Conservation (phyloP, 2,113 vertebrate genomes). For the Amblyopsis rosae region DNA sequence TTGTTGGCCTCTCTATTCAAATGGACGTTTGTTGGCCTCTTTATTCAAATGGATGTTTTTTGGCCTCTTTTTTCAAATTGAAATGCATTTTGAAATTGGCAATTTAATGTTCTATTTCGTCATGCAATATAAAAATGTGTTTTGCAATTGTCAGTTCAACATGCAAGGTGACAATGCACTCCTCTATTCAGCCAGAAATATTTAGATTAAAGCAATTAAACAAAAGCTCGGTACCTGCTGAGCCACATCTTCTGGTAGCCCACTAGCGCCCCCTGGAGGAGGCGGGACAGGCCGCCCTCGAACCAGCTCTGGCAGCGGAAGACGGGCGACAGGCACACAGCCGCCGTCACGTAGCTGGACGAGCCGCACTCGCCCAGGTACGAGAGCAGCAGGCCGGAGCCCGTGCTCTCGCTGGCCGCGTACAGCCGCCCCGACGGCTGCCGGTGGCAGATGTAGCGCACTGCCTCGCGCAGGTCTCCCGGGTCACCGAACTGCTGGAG, state of each 20-base stretch:
- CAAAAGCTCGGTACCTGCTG: conserved; percentile 71
- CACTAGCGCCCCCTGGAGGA: conserved; percentile 70
- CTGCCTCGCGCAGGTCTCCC: conserved; percentile 78
- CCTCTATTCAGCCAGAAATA: too few relatives aligned
- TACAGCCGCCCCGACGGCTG: conserved; percentile 79
- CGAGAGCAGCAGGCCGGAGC: conserved; percentile 82
- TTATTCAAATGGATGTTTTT: too few relatives aligned
- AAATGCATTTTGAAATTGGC: too few relatives aligned
- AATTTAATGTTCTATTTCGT: too few relatives aligned
- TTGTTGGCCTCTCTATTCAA: too few relatives aligned
- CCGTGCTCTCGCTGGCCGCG: conserved; percentile 81
- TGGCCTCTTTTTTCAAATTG: too few relatives aligned
- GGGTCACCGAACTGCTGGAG: conserved; percentile 87
- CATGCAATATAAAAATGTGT: too few relatives aligned
- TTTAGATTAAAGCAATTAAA: too few relatives aligned
- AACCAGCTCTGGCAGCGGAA: conserved; percentile 85
- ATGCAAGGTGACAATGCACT: too few relatives aligned
- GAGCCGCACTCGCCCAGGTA: conserved; percentile 85
- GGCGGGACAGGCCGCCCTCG: conserved; percentile 74
- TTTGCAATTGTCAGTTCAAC: too few relatives aligned
- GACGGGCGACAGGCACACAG: conserved; percentile 80
- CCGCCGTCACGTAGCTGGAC: conserved; percentile 82
- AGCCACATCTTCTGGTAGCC: conserved; percentile 82
- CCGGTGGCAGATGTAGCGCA: conserved; percentile 80
- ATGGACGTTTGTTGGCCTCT: too few relatives aligned